Evolutionary conservation across 2,113 vertebrate genomes (phyloP), one percentile per base, ranked within the genome.

Genomic region (Sphaerodactylus townsendi): DNA sequence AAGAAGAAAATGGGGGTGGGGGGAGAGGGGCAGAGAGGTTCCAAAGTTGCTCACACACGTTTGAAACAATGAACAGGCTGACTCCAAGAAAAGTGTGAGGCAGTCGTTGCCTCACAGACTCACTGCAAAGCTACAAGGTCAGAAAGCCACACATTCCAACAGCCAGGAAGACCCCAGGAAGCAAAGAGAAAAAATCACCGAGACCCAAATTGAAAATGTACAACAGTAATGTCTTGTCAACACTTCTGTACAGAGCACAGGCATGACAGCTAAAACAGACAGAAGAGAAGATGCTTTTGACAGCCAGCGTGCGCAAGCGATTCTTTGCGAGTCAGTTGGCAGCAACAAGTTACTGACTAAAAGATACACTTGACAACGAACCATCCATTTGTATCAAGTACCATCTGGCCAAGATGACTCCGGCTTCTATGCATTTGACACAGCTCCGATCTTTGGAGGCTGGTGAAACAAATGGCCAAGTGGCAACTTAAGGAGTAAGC

Each of bases 151-250:
- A 89, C 88, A 94, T 92, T 95, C 89, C 94, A 94, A 92, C 90
- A 94, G 90, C 92, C 93, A 93, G 85, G 93, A 93, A 92, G 93
- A 95, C 91, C 92, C 92, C 91, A 96, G 89, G 91, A 94, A 96
- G 92, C 92, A 96, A 91, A 59, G 37, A 37, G n/a, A 39, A 95
- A 96, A 95, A 96, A 94, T 95, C 94, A 94, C 94, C 95, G 95
- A 96, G 94, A 96, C 96, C 94, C 94, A 96, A 96, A 96, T 96
- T 96, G 96, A 96, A 96, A 96, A 96, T 96, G 96, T 96, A 96
- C 96, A 96, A 96, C 96, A 96, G 96, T 95, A 96, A 96, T 96
- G 95, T 96, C 96, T 96, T 96, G 96, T 96, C 96, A 96, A 96
- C 96, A 96, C 96, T 96, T 96, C 95, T 96, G 96, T 96, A 96